phyloP scores from a whole-genome alignment of 2,888 invertebrate genomes.

The Petrolisthes cinctipes region DNA sequence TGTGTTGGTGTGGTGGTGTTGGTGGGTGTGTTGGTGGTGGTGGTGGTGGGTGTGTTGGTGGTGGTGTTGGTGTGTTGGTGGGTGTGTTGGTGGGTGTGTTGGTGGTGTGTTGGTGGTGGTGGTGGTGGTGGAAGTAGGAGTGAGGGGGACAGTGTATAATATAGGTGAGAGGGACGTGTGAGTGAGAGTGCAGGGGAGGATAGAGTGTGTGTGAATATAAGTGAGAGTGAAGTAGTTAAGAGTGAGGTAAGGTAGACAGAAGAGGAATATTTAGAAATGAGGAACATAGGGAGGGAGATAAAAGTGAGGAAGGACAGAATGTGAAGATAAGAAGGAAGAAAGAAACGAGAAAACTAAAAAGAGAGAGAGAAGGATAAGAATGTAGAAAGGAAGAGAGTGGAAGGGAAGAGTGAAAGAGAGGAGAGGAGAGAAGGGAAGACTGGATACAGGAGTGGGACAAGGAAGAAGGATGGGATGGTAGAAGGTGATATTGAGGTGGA shows the following conservation, averaged over 20 bases:
- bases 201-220: not conserved
- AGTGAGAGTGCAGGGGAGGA: not conserved
- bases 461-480: not conserved
- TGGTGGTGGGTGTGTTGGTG: not conserved
- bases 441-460: not conserved
- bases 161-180: not conserved
- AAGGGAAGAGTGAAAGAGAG: constrained; percentile 6
- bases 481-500: not conserved
- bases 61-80: not conserved
- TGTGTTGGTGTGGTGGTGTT: not conserved
- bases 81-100: not conserved
- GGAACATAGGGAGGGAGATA: not conserved
- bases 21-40: not conserved
- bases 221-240: not conserved
- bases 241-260: not conserved
- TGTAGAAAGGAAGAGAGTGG: not conserved
- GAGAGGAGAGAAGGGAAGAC: not conserved
- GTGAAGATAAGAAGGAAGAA: not conserved
- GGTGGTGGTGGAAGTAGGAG: not conserved
- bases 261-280: not conserved
- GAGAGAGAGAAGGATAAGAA: not conserved
- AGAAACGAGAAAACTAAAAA: not conserved
- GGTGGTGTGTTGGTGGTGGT: not conserved
- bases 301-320: not conserved
- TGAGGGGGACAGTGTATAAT: not conserved